Evolutionary conservation across 2,797 vertebrate genomes (phyloP).

Genomic region (Protonibea diacanthus): DNA sequence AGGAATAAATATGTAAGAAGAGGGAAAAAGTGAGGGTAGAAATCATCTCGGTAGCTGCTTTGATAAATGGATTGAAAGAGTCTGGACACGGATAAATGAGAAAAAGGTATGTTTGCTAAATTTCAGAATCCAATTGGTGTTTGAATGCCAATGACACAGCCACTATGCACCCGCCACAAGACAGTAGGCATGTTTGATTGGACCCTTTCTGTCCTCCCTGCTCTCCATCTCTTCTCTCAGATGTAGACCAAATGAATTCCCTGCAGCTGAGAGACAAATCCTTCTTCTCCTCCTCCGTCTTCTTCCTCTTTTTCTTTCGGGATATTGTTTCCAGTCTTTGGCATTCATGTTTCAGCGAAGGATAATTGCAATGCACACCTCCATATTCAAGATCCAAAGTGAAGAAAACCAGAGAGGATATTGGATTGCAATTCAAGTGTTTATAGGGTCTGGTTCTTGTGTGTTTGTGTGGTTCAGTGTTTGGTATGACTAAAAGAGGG

Average conservation of each 20-base stretch:
- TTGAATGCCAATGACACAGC: slow-evolving; percentile 20
- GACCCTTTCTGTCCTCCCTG: slow-evolving; percentile 18
- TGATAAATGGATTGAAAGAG: slow-evolving; percentile 36
- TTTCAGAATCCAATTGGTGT: slow-evolving; percentile 24
- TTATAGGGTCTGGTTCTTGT: slow-evolving; percentile 57
- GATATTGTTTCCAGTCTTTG: slow-evolving; percentile 58
- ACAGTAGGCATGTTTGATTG: slow-evolving; percentile 46
- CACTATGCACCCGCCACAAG: slow-evolving; percentile 15
- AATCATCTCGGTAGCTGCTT: slow-evolving; percentile 11
- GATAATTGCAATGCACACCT: slow-evolving; percentile 77
- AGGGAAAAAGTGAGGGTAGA: slow-evolving; percentile 3
- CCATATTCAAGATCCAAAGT: slow-evolving; percentile 69
- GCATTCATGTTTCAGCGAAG: slow-evolving; percentile 63
- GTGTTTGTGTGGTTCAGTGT: slow-evolving; percentile 46
- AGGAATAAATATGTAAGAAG: slow-evolving; percentile 13
- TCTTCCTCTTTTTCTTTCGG: neutral
- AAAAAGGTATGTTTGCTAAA: slow-evolving; percentile 32
- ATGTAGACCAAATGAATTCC: slow-evolving; percentile 50
- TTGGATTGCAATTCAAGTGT: slow-evolving; percentile 78
- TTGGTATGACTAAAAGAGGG: slow-evolving; percentile 64
- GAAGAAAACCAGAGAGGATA: slow-evolving; percentile 66
- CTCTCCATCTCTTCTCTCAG: slow-evolving; percentile 42
- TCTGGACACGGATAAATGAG: slow-evolving; percentile 30
- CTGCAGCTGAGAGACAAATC: slow-evolving; percentile 38
- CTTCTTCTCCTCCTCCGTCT: neutral